phyloP scores from a whole-genome alignment of 1,140 invertebrate genomes.

The Eueides isabella region DNA sequence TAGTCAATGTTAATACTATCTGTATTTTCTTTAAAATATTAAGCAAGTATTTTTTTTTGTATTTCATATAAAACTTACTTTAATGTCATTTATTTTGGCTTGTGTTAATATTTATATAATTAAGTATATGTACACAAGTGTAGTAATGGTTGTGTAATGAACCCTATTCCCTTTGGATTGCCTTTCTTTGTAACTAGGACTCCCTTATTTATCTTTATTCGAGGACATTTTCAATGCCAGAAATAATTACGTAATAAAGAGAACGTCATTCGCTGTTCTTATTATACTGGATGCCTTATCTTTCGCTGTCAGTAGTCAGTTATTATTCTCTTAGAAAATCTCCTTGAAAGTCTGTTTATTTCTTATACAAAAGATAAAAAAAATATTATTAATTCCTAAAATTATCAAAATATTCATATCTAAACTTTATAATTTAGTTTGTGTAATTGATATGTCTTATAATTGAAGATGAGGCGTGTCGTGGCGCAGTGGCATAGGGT shows the following conservation, averaged over 20 bases:
- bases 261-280: constrained; percentile 20
- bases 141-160: not conserved
- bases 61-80: not conserved
- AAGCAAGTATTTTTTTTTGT: too few relatives aligned
- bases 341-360: constrained; percentile 37
- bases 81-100: not conserved
- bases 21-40: too few relatives aligned
- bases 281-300: constrained; percentile 39
- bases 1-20: too few relatives aligned
- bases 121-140: not conserved
- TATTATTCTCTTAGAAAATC: constrained; percentile 44
- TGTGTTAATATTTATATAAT: not conserved
- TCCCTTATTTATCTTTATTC: constrained; percentile 7
- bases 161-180: not conserved
- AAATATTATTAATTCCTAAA: not conserved
- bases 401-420: not conserved
- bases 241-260: constrained; percentile 27
- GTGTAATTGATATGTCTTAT: too few relatives aligned
- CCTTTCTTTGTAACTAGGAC: not conserved
- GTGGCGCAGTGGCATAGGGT: too few relatives aligned
- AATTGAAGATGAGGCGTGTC: too few relatives aligned
- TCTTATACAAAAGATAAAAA: constrained; percentile 11
- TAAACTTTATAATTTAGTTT: not conserved
- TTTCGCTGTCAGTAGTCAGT: constrained; percentile 36
- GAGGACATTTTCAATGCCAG: constrained; percentile 19